Evolutionary conservation across 2,797 vertebrate species (phyloP).

Genomic region (Helarctos malayanus): DNA sequence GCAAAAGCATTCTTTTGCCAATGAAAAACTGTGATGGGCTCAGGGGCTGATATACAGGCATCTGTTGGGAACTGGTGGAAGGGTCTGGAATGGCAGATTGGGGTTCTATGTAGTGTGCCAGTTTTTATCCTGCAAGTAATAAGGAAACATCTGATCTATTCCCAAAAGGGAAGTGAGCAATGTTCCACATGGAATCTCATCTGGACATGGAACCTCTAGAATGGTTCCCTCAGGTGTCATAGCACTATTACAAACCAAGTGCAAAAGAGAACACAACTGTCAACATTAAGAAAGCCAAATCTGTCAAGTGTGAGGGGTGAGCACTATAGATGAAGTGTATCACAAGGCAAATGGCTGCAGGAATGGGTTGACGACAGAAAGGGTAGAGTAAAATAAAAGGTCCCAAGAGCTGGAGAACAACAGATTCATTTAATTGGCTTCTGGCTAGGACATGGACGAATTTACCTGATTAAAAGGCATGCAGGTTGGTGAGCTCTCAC

Average conservation of each 20-base stretch:
- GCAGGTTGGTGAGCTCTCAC: neutral
- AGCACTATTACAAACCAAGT: neutral
- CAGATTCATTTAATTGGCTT: neutral
- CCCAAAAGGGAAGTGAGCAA: neutral
- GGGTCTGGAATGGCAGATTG: neutral
- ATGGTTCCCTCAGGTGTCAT: neutral
- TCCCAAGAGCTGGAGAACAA: neutral
- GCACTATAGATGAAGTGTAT: neutral
- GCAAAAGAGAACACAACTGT: neutral
- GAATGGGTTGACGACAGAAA: neutral
- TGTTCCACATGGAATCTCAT: neutral
- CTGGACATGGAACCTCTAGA: neutral
- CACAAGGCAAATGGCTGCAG: neutral
- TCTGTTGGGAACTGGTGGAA: neutral
- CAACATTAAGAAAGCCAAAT: neutral
- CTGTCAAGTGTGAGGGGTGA: neutral
- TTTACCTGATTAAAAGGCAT: neutral
- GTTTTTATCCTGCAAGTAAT: neutral
- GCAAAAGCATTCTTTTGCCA: neutral
- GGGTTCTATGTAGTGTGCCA: neutral
- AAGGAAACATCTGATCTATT: neutral
- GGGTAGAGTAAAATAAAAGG: neutral
- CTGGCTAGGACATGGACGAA: neutral
- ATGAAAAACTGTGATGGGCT: neutral
- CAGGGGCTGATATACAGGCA: neutral